Evolutionary conservation across 2,113 vertebrate species (phyloP), one percentile per base, ranked within the genome.

Genomic region (Clarias magur): DNA sequence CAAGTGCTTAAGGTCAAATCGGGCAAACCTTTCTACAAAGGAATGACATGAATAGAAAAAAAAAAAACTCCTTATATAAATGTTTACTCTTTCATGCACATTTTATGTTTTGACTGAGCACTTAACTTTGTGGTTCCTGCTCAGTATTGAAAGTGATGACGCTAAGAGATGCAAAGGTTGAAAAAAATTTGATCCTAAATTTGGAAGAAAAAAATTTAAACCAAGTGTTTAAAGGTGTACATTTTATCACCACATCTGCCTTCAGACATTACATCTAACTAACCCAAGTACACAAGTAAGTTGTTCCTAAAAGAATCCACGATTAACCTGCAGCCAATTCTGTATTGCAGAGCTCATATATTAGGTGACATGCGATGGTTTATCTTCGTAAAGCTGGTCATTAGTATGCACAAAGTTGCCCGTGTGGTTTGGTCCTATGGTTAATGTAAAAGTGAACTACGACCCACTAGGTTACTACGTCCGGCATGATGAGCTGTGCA

Each of bases 1-100:
- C 60, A 86, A 89, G 80, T 87, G 88, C 86, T 60, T 62, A 63
- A 56, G 62, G 42, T 82, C 62, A 76, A n/a, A 59, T 60, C 62
- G 65, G 83, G 78, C 65, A 87, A 87, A 76, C n/a, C 2, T 65
- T 48, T 42, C 62, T 81, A 82, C 88, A 85, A 85, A 85, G 76
- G 82, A 87, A 87, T 76, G 68, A 85, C 27, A 79, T 84, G 72
- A 53, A 48, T 48, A 67, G 83, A 63, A 17, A 3, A 8, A n/a
- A 3, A 38, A 38, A 57, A 0, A 0, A 34, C 53, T 70, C 82
- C 21, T 63, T 48, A 19, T 83, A 38, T 67, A n/a, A 67, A 86
- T 16, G 6, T 78, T 80, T 57, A 76, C 83, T 19, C 34, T 27
- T 68, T 80, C 53, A 70, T 80, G 30, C 54, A 42, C 62, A 27